Evolutionary conservation across 2,888 invertebrate species (phyloP).

Genomic region (Shargacucullia verbasci): DNA sequence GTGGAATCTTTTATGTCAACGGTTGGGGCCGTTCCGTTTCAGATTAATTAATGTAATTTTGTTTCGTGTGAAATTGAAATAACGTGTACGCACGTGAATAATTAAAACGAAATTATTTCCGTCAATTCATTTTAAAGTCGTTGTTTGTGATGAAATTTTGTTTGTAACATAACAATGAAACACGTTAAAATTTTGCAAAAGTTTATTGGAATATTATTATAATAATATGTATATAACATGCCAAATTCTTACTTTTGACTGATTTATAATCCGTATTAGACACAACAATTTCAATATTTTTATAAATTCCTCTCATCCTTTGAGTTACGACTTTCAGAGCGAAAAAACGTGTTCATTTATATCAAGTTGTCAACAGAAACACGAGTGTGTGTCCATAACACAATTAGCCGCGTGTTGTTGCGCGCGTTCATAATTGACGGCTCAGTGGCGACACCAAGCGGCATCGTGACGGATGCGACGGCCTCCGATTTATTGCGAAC

Average conservation of each 20-base stretch:
- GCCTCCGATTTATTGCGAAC: slow-evolving; percentile 40
- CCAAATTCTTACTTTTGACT: too few relatives aligned
- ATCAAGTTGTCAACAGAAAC: slow-evolving; percentile 37
- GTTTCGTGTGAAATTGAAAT: slow-evolving; percentile 28
- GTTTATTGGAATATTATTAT: too few relatives aligned
- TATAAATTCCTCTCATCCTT: too few relatives aligned
- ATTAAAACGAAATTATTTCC: slow-evolving; percentile 21
- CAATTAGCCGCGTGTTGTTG: slow-evolving; percentile 44
- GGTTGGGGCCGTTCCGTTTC: not conserved
- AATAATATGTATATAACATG: too few relatives aligned
- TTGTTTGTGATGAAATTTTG: not conserved
- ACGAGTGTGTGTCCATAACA: slow-evolving; percentile 35
- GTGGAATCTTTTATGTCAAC: slow-evolving; percentile 22
- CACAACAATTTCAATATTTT: too few relatives aligned
- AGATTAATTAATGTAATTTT: slow-evolving; percentile 18
- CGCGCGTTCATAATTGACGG: slow-evolving; percentile 39
- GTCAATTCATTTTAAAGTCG: slow-evolving; percentile 11
- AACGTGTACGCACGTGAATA: slow-evolving; percentile 12
- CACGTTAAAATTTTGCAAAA: too few relatives aligned
- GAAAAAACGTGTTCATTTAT: slow-evolving; percentile 42
- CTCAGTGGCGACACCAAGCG: slow-evolving; percentile 7
- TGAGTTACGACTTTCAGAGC: not conserved
- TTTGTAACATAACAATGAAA: not conserved
- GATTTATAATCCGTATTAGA: too few relatives aligned
- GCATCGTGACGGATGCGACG: slow-evolving; percentile 40